Conservation (phyloP, 2,888 invertebrate genomes). For the Listrodromus nycthemerus region DNA sequence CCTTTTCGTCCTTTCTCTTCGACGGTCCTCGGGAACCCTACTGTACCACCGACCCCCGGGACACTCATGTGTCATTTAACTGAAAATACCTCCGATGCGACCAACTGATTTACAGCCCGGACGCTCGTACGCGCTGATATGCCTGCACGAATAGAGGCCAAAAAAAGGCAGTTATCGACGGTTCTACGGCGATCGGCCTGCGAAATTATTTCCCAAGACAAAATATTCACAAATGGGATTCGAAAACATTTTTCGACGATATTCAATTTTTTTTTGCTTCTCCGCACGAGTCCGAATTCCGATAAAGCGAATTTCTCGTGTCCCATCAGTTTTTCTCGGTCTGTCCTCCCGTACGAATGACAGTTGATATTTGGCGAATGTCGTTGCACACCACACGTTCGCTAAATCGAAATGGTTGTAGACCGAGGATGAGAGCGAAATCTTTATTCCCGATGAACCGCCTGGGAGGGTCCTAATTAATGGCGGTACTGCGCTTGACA, state of each 20-base stretch:
- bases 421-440: conserved; percentile 52
- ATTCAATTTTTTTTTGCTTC: not conserved
- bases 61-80: conserved; percentile 82
- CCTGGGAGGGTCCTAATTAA: conserved; percentile 81
- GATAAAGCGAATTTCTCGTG: not conserved
- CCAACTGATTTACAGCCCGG: conserved; percentile 81
- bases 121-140: conserved; percentile 45
- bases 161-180: not conserved
- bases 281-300: not conserved
- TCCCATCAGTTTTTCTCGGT: not conserved
- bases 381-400: conserved; percentile 19
- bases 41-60: conserved; percentile 49
- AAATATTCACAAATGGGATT: not conserved
- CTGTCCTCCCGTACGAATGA: too few species aligned
- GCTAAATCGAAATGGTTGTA: conserved; percentile 67
- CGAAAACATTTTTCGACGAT: not conserved
- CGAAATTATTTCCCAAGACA: not conserved
- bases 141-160: not conserved
- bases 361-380: not conserved
- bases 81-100: conserved; percentile 82
- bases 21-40: not conserved
- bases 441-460: conserved; percentile 63
- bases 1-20: conserved; percentile 21
- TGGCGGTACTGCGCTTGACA: conserved; percentile 83
- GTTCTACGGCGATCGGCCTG: not conserved